These are phyloP conservation scores for Xenus cinereus DNA, from an alignment of 2,113 vertebrate species.

Conservation along the genomic window DNA sequence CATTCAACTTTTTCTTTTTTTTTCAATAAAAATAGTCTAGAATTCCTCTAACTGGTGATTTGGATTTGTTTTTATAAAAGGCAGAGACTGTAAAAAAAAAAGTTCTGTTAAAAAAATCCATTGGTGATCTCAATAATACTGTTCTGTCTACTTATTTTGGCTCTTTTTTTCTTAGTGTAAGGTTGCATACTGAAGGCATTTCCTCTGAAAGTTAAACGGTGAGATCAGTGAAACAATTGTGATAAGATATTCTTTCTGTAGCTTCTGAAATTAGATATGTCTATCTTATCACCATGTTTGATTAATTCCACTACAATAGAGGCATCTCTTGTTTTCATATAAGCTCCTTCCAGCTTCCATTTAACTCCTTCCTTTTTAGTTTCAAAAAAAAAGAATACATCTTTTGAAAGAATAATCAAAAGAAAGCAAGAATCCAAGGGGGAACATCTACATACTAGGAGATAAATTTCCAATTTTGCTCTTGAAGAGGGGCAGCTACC, in stretches of 20 bases:
- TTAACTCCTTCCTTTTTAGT: background rate
- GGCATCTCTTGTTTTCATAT: background rate
- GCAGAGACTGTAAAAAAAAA: background rate
- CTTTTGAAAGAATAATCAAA: background rate
- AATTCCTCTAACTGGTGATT: background rate
- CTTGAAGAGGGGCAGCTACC: background rate
- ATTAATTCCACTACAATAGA: conserved; percentile 15
- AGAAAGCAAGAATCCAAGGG: background rate
- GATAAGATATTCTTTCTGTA: conserved; percentile 28
- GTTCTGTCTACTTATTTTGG: conserved; percentile 2
- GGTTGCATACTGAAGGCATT: conserved; percentile 29
- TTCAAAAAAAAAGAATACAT: background rate
- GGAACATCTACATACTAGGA: background rate
- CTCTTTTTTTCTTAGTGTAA: background rate
- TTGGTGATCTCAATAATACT: background rate
- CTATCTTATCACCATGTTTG: conserved; percentile 25
- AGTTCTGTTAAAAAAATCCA: background rate
- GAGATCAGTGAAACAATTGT: background rate
- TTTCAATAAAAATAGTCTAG: background rate
- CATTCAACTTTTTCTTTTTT: background rate
- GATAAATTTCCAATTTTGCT: background rate
- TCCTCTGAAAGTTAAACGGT: conserved; percentile 42
- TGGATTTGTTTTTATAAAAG: background rate
- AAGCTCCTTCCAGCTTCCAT: background rate
- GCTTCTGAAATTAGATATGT: conserved; percentile 34